phyloP scores from a whole-genome alignment of 2,888 invertebrate species.

The Spodoptera littoralis region DNA sequence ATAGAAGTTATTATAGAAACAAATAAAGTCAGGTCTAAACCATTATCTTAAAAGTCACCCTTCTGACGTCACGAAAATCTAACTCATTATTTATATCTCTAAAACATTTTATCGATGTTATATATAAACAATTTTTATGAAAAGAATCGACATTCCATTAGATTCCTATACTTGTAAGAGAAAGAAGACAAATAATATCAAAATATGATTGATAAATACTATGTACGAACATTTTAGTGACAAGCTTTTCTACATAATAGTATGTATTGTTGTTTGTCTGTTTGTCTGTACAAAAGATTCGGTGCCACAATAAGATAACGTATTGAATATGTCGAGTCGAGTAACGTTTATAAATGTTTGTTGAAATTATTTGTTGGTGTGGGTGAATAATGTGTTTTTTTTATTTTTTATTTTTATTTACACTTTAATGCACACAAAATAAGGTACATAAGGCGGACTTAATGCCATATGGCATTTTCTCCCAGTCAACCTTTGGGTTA shows the following conservation, averaged over 20 bases:
- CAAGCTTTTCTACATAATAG: not conserved
- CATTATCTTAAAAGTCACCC: too few species aligned
- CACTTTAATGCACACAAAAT: too few species aligned
- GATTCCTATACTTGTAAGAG: not conserved
- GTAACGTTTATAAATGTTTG: slow-evolving; percentile 2
- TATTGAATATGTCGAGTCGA: not conserved
- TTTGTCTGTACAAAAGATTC: slow-evolving; percentile 7
- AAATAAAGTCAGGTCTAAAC: too few species aligned
- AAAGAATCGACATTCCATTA: slow-evolving; percentile 34
- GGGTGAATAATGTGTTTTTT: too few species aligned
- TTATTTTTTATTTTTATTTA: too few species aligned
- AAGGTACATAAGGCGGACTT: too few species aligned
- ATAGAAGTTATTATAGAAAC: too few species aligned
- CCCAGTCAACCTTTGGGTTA: too few species aligned
- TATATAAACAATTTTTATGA: slow-evolving; percentile 10
- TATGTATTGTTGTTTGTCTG: slow-evolving; percentile 3
- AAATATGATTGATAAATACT: slow-evolving; percentile 51
- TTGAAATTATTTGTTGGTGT: not conserved
- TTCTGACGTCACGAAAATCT: too few species aligned
- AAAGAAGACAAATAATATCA: slow-evolving; percentile 32
- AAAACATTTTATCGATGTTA: slow-evolving; percentile 4
- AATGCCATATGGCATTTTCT: too few species aligned
- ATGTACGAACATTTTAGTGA: not conserved
- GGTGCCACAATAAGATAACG: not conserved
- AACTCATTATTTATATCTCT: not conserved